Base-by-base conservation (phyloP, 2,888 invertebrate species). In the Drosophila paucipuncta region DNA sequence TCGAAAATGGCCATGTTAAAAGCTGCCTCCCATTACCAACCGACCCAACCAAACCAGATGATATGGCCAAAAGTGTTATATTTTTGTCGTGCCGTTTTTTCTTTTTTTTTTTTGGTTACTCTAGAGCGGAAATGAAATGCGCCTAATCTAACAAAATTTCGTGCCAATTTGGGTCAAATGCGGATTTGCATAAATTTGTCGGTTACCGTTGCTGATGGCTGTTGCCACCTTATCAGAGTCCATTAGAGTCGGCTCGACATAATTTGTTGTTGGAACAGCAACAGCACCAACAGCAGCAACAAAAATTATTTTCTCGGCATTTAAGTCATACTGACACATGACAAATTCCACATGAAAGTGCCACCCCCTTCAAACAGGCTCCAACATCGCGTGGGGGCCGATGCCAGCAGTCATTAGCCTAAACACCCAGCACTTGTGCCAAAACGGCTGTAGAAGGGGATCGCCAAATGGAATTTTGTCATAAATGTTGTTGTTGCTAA, bases 81-180 rank as follows among this genome's bases (percentile, higher is more conserved):
- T 64, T 68, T 62, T 50, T 28, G 53, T 35, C 16, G 54, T 35
- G 30, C 18, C 33, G 57, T 55, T 74, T 41, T 61, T 39, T 39
- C 1, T 28, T 25, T 62, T 50, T 71, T 33, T 65, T 70, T 76
- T 72, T 64, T 22, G 71, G 68, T 65, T 39, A 57, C 62, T 55
- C 60, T 43, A 53, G 33, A 57, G 50, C 78, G 83, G 88, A 89
- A 89, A 90, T 80, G 87, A 86, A 88, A 78, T 80, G 80, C 79
- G 74, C 90, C 81, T 84, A 90, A 91, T 91, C 91, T 91, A 81
- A 91, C 80, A 82, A 82, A 91, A 80, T 90, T 89, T 90, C 91
- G 91, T 88, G 84, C 87, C 85, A 91, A 91, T 90, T 90, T 91
- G 73, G 90, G 91, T 90, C 91, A 90, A 85, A 80, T 77, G 73